A percentile compares a stretch with the other conserved stretches of the same genome.
Evolutionary conservation across 1,140 invertebrate genomes (phyloP).

Genomic region (Papilio aristodemus): DNA sequence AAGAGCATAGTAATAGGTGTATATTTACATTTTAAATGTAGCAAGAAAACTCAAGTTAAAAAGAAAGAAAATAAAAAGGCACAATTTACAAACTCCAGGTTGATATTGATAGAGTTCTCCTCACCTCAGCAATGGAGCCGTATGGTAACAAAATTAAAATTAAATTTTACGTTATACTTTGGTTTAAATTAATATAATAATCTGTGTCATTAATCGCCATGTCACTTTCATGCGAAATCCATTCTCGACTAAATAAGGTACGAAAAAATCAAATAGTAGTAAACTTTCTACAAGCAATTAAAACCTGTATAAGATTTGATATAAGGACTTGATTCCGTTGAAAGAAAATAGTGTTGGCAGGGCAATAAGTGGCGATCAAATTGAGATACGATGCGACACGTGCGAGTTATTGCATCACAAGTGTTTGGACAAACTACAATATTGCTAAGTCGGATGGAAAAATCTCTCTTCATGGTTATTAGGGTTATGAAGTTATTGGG

Average conservation of each 20-base stretch:
- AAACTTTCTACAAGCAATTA: constrained; percentile 28
- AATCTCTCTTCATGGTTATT: constrained; percentile 33
- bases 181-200: no score
- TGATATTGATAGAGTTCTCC: no score
- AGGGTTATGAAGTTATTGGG: constrained; percentile 35
- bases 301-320: background rate
- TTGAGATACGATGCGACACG: constrained; percentile 71
- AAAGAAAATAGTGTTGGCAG: constrained; percentile 38
- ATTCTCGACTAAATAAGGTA: constrained; percentile 51
- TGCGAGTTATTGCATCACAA: constrained; percentile 71
- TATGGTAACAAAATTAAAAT: no score
- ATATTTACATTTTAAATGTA: no score
- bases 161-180: no score
- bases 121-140: no score
- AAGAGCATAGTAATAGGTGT: no score
- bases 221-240: constrained; percentile 60
- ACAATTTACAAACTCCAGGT: no score
- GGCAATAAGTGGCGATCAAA: constrained; percentile 69
- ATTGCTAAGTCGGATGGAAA: constrained; percentile 59
- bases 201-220: constrained; percentile 33
- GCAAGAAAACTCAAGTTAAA: no score
- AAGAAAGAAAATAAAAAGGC: no score
- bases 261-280: constrained; percentile 44
- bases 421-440: constrained; percentile 70
- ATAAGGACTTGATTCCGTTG: constrained; percentile 37